These are phyloP conservation scores for Dynastes hyllus DNA, from an alignment of 2,888 invertebrate genomes.

Conservation along the genomic window DNA sequence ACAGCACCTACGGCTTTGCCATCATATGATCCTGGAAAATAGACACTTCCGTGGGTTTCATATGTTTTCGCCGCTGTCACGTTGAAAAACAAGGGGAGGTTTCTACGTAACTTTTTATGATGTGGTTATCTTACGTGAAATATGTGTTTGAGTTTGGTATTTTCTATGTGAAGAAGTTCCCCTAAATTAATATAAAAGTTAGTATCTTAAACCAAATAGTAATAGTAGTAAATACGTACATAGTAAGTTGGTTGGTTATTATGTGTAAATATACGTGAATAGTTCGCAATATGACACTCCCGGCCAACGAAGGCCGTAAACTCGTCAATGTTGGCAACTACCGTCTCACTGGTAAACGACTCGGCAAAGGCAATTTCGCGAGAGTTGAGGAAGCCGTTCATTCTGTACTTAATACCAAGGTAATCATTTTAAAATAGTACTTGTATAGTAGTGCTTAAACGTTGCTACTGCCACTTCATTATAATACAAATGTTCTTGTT, in stretches of 20 bases:
- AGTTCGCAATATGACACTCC: constrained; percentile 61
- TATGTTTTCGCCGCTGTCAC: constrained; percentile 60
- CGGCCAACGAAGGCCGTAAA: constrained; percentile 64
- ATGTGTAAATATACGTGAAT: constrained; percentile 61
- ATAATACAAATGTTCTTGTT: constrained; percentile 50
- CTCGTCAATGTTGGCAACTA: constrained; percentile 81
- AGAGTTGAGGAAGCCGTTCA: constrained; percentile 84
- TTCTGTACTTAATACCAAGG: constrained; percentile 80
- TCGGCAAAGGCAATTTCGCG: constrained; percentile 86
- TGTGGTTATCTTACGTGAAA: constrained; percentile 61
- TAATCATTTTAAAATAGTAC: constrained; percentile 62
- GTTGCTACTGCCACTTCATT: constrained; percentile 47
- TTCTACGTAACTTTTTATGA: constrained; percentile 61
- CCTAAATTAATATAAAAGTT: constrained; percentile 61
- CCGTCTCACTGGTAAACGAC: constrained; percentile 79
- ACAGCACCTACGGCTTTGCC: constrained; percentile 45
- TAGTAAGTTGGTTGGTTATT: constrained; percentile 36
- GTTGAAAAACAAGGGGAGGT: constrained; percentile 57
- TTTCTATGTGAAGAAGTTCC: constrained; percentile 53
- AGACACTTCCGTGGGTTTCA: constrained; percentile 56
- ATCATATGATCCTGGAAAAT: constrained; percentile 57
- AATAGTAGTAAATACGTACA: constrained; percentile 40
- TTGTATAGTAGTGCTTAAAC: constrained; percentile 47
- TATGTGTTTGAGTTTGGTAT: constrained; percentile 60
- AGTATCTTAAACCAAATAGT: constrained; percentile 53